Conservation (phyloP, 2,888 invertebrate genomes). For the Aphidoletes aphidimyza region DNA sequence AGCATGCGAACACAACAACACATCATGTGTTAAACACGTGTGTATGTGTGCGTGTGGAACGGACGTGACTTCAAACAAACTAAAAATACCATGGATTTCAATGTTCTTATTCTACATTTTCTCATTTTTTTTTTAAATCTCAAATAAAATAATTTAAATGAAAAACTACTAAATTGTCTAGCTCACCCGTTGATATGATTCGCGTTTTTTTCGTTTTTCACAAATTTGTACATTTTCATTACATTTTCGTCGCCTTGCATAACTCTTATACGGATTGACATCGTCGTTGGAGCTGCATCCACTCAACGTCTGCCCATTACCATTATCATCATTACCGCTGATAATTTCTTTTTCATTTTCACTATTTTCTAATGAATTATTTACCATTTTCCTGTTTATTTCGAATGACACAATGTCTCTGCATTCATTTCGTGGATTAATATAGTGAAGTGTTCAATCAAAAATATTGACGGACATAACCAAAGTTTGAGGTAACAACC, state of each 20-base stretch:
- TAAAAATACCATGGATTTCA: neutral
- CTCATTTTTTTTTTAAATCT: too few relatives aligned
- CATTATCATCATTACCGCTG: conserved; percentile 12
- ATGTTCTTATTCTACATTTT: too few relatives aligned
- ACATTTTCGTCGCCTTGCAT: conserved; percentile 64
- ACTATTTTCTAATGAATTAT: neutral
- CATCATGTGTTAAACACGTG: neutral
- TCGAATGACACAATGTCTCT: neutral
- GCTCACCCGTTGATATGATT: conserved; percentile 63
- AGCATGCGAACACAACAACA: neutral
- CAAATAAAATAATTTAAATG: neutral
- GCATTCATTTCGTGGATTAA: neutral
- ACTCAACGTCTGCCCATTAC: neutral
- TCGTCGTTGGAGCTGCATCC: neutral
- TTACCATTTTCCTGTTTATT: neutral
- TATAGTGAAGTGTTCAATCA: neutral
- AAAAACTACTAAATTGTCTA: neutral
- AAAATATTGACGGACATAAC: neutral
- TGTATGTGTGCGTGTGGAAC: neutral
- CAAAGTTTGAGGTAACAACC: neutral
- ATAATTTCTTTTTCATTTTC: neutral
- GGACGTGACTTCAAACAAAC: neutral
- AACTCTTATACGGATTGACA: conserved; percentile 57
- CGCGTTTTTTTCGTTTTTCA: conserved; percentile 65
- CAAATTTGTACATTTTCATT: conserved; percentile 64